Percentiles rank a stretch among this genome's conserved stretches.
Conservation (phyloP, 2,113 vertebrate genomes). For the Otis tarda region DNA sequence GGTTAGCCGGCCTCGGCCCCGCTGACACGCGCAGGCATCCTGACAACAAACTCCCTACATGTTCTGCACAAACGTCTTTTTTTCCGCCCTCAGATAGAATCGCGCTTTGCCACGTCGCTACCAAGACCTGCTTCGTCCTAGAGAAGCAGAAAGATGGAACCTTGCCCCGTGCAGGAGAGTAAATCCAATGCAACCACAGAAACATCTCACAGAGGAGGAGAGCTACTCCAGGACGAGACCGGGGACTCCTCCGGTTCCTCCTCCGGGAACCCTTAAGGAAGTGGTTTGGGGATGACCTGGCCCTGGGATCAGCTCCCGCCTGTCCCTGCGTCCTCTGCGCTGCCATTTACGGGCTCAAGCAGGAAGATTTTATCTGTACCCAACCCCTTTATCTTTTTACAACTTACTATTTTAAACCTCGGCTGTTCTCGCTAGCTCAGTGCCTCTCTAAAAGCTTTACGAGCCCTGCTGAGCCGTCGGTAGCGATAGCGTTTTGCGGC, state of each 20-base stretch:
- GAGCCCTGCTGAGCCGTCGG: accelerated
- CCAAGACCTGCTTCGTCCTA: accelerated
- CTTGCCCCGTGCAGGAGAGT: accelerated
- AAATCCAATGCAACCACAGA: neutral
- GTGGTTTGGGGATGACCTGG: neutral
- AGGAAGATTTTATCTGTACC: neutral
- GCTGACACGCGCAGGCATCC: neutral
- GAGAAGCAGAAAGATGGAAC: neutral
- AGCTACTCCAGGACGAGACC: neutral
- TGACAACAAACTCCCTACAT: neutral
- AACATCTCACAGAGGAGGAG: neutral
- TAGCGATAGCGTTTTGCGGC: accelerated
- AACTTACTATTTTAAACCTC: neutral
- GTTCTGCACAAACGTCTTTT: neutral
- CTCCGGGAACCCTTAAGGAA: neutral
- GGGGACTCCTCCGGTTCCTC: neutral
- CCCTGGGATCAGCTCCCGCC: neutral
- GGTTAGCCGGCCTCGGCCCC: neutral
- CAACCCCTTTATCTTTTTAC: neutral
- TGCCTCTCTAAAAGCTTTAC: neutral
- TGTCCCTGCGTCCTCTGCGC: neutral
- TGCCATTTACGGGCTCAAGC: neutral
- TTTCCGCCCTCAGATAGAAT: neutral
- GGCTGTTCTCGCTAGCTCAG: neutral
- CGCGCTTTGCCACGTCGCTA: accelerated